Evolutionary conservation across 2,888 invertebrate genomes (phyloP), one percentile per base, ranked within the genome.

Genomic region (Spialia ferax): DNA sequence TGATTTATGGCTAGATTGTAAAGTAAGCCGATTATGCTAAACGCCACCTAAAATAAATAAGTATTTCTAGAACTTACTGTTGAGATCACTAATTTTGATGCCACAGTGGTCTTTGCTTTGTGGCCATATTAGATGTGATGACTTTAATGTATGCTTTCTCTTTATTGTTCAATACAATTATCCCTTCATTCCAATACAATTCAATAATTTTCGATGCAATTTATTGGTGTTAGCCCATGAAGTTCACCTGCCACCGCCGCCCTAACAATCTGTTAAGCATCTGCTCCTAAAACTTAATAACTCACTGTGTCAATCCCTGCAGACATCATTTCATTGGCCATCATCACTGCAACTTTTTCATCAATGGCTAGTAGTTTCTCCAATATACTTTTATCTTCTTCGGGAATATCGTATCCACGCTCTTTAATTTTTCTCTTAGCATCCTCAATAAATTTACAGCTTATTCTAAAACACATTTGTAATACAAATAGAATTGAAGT

Each of bases 301-400:
- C 20, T 48, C 22, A 97, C 96, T 63, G 96, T 96, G 80, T 97
- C 97, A 45, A 96, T 94, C 66, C 96, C 96, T 54, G 96, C 96
- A 56, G 95, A 86, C 29, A 97, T 77, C 95, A 96, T 95, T 80
- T 97, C 97, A 73, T 95, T 93, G 0, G 95, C 95, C 95, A 96
- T 96, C 73, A 95, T 94, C 26, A 95, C 78, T 0, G 96, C 96
- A 10, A 96, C 93, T 76, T 90, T 91, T 68, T 94, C 94, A 76
- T 96, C 95, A 20, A 95, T 91, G 7, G 91, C 91, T n/a, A 96
- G 81, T 26, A 97, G 79, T 75, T 95, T 95, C 80, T 96, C 95
- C 68, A 96, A 85, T 20, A 96, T 91, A 78, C 96, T 96, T 69
- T 93, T 89, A n/a, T 93, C 90, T 72, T 93, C 86, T 15, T 93